These are phyloP conservation scores for Barnardius zonarius DNA, from an alignment of 2,113 vertebrate species.

Conservation along the genomic window DNA sequence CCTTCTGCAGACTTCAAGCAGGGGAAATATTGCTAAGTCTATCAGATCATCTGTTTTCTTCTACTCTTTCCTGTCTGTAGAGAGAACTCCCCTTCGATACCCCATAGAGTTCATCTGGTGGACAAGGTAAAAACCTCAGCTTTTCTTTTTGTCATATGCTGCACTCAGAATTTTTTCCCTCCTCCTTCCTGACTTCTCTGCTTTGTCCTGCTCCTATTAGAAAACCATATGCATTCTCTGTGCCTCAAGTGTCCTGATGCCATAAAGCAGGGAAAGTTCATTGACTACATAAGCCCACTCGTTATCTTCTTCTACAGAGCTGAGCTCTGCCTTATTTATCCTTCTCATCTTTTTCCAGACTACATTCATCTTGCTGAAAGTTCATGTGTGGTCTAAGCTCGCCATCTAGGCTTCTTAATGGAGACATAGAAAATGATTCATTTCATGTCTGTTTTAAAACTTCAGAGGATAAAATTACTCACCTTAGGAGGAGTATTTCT, in stretches of 20 bases:
- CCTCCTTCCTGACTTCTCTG: neutral
- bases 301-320: neutral
- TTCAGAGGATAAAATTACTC: constrained; percentile 12
- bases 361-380: constrained; percentile 13
- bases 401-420: constrained; percentile 50
- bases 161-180: neutral
- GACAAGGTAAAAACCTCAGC: neutral
- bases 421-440: neutral
- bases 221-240: neutral
- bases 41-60: constrained; percentile 33
- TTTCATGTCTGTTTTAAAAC: constrained; percentile 2
- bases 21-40: constrained; percentile 14
- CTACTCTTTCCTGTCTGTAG: neutral
- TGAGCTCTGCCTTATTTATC: neutral
- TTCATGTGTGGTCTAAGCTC: constrained; percentile 62
- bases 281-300: neutral
- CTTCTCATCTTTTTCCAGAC: constrained; percentile 27
- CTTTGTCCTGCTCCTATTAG: neutral
- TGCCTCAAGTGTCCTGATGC: neutral
- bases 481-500: neutral
- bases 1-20: constrained; percentile 29
- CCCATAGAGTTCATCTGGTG: neutral
- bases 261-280: neutral
- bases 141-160: neutral
- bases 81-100: constrained; percentile 6